These are phyloP conservation scores for Cryptotermes secundus DNA, from an alignment of 1,140 invertebrate species.

Conservation along the genomic window DNA sequence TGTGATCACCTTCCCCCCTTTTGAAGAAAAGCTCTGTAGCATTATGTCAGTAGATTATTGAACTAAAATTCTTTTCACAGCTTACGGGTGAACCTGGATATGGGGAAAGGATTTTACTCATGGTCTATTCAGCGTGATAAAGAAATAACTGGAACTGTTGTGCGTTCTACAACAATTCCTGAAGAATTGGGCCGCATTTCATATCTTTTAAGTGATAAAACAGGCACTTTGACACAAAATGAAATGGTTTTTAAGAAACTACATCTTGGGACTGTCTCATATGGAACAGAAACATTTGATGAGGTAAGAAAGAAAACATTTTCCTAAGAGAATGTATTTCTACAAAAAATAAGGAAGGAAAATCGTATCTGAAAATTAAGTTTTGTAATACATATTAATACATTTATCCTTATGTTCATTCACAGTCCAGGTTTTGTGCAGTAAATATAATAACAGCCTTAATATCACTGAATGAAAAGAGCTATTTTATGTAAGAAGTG, in stretches of 20 bases:
- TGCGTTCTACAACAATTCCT: slow-evolving; percentile 96
- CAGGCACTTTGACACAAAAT: slow-evolving; percentile 97
- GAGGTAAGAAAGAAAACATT: slow-evolving; percentile 57
- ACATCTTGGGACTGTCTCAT: slow-evolving; percentile 87
- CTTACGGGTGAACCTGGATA: slow-evolving; percentile 96
- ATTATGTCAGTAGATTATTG: neutral
- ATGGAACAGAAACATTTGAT: slow-evolving; percentile 84
- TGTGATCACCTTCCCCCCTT: no score
- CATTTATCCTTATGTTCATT: no score
- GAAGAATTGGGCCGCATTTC: slow-evolving; percentile 97
- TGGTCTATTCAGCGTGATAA: slow-evolving; percentile 95
- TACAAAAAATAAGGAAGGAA: no score
- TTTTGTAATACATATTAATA: no score
- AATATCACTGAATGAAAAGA: no score
- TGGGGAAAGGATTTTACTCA: slow-evolving; percentile 97
- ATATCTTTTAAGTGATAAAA: slow-evolving; percentile 96
- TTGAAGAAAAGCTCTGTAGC: no score
- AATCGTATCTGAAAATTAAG: no score
- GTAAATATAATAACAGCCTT: no score
- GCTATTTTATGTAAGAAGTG: no score
- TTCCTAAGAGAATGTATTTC: neutral
- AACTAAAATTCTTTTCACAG: slow-evolving; percentile 54
- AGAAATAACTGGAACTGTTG: slow-evolving; percentile 91
- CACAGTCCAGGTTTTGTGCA: no score
- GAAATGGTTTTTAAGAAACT: slow-evolving; percentile 98